Conservation (phyloP, 2,888 invertebrate genomes). For the Drosophila differens region DNA sequence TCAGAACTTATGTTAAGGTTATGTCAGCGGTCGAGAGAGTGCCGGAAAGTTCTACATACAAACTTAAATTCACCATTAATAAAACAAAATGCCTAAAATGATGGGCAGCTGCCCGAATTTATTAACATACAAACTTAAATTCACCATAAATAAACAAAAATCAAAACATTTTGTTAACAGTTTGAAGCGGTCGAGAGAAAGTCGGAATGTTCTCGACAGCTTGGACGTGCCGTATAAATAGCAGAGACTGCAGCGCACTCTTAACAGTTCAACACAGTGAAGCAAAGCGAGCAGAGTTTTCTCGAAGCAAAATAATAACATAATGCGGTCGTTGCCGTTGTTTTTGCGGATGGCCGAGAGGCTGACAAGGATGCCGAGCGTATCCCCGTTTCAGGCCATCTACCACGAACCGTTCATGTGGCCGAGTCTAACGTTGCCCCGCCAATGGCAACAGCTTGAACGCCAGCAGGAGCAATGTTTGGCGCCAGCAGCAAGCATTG, state of each 20-base stretch:
- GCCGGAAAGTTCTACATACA: not conserved
- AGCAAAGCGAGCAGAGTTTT: constrained; percentile 21
- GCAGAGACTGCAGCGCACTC: constrained; percentile 5
- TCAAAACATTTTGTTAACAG: constrained; percentile 30
- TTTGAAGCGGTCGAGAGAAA: constrained; percentile 49
- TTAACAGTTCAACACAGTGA: constrained; percentile 39
- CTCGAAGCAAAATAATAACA: constrained; percentile 2
- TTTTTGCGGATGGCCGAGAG: constrained; percentile 79
- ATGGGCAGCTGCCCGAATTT: not conserved
- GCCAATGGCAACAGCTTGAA: constrained; percentile 59
- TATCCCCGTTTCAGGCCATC: constrained; percentile 58
- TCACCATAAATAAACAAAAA: not conserved
- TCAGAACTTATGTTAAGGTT: not conserved
- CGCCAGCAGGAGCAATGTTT: constrained; percentile 61
- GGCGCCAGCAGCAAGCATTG: constrained; percentile 75
- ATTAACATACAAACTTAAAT: not conserved
- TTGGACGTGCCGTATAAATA: constrained; percentile 57
- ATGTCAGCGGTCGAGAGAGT: not conserved
- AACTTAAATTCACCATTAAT: not conserved
- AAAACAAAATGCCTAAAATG: not conserved
- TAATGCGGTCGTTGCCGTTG: constrained; percentile 81
- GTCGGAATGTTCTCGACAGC: constrained; percentile 48
- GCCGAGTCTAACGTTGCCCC: constrained; percentile 38
- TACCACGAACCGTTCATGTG: constrained; percentile 59
- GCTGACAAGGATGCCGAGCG: constrained; percentile 57